Evolutionary conservation across 2,888 invertebrate species (phyloP).

Genomic region (Diaperis boleti): DNA sequence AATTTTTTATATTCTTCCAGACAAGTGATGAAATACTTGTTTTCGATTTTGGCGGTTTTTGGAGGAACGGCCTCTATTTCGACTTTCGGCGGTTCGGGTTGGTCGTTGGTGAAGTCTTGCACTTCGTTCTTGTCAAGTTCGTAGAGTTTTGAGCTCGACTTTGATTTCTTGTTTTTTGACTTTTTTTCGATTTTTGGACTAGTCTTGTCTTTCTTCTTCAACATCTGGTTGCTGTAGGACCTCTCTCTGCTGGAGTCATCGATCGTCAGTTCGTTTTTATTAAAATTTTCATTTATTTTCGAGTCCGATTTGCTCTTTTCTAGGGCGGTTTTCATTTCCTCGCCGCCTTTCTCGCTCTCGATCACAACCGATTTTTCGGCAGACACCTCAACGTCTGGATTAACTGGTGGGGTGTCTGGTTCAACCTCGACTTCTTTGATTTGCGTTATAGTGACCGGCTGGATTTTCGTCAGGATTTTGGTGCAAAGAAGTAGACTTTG

Average conservation of each 20-base stretch:
- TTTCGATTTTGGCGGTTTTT: constrained; percentile 59
- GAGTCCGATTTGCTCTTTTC: constrained; percentile 79
- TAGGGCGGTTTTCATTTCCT: constrained; percentile 58
- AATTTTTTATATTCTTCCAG: constrained; percentile 63
- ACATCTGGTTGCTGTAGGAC: constrained; percentile 66
- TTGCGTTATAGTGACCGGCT: constrained; percentile 70
- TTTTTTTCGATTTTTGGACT: constrained; percentile 70
- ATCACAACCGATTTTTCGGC: constrained; percentile 41
- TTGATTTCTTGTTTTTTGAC: constrained; percentile 72
- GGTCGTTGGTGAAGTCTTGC: not conserved
- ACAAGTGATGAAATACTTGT: constrained; percentile 63
- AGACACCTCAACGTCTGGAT: constrained; percentile 2
- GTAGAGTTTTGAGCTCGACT: constrained; percentile 70
- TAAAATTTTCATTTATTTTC: constrained; percentile 69
- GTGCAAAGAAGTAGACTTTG: constrained; percentile 76
- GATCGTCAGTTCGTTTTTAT: constrained; percentile 64
- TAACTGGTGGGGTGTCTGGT: constrained; percentile 41
- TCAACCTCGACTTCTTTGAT: constrained; percentile 49
- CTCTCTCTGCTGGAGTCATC: constrained; percentile 61
- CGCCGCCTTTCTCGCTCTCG: constrained; percentile 45
- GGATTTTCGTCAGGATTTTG: constrained; percentile 81
- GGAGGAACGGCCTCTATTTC: constrained; percentile 42
- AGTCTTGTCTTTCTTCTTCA: constrained; percentile 64
- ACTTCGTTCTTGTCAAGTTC: constrained; percentile 67
- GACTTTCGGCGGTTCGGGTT: constrained; percentile 25